A percentile compares a stretch with the other conserved stretches of the same genome.
Evolutionary conservation across 2,113 vertebrate genomes (phyloP).

Genomic region (Aplodontia rufa): DNA sequence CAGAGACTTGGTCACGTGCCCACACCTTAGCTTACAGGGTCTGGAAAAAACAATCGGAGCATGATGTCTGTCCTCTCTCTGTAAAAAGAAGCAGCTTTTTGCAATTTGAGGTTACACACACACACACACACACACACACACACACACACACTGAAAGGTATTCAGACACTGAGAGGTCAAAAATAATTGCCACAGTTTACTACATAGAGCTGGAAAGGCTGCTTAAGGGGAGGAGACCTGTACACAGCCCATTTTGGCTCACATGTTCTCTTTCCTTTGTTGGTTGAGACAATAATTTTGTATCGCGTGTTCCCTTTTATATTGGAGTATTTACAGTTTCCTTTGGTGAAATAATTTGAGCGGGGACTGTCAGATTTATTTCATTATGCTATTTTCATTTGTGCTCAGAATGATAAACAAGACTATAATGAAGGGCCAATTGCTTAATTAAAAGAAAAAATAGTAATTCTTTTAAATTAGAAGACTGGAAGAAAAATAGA

Average conservation of each 20-base stretch:
- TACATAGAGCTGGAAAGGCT: background rate
- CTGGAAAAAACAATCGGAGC: background rate
- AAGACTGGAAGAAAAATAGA: conserved; percentile 31
- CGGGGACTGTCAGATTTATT: conserved; percentile 1
- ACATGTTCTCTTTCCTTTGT: background rate
- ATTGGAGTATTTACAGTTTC: conserved; percentile 15
- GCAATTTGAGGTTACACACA: background rate
- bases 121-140: too few species aligned
- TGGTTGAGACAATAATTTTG: background rate
- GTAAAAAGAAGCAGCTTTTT: background rate
- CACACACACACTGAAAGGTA: background rate
- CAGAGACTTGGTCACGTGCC: background rate
- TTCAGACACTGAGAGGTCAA: background rate
- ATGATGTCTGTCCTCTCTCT: conserved; percentile 4
- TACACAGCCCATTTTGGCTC: background rate
- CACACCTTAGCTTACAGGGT: background rate
- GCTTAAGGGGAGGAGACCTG: background rate
- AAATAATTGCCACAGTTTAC: background rate
- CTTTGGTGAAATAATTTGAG: conserved; percentile 27
- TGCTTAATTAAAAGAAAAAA: conserved; percentile 45
- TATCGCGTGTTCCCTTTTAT: conserved; percentile 4
- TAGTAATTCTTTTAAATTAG: conserved; percentile 41
- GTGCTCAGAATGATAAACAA: conserved; percentile 33
- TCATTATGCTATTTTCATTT: conserved; percentile 46
- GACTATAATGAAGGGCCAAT: background rate